phyloP scores from a whole-genome alignment of 2,113 vertebrate species.

The Pipra filicauda region DNA sequence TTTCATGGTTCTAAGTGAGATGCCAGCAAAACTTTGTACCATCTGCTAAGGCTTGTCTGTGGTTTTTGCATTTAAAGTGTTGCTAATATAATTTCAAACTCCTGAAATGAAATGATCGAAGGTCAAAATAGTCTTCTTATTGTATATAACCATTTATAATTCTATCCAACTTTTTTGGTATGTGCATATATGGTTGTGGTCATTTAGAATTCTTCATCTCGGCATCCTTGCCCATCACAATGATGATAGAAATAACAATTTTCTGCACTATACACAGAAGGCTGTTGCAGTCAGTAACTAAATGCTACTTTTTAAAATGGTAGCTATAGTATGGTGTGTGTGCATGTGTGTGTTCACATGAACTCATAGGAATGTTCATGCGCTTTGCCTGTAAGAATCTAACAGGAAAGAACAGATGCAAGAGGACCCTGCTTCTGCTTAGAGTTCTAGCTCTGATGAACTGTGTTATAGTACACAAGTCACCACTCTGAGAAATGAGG shows the following conservation, averaged over 20 bases:
- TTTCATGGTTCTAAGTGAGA: not conserved
- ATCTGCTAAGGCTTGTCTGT: not conserved
- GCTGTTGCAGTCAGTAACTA: not conserved
- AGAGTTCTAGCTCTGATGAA: not conserved
- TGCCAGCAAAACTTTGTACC: not conserved
- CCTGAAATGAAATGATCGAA: not conserved
- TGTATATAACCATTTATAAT: not conserved
- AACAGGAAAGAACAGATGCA: not conserved
- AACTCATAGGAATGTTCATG: not conserved
- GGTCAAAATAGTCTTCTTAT: not conserved
- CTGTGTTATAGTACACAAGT: not conserved
- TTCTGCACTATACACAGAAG: not conserved
- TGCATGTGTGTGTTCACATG: fast-evolving
- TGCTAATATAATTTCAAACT: not conserved
- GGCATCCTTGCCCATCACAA: not conserved
- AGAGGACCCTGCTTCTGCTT: not conserved
- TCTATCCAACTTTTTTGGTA: not conserved
- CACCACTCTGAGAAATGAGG: not conserved
- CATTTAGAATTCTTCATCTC: not conserved
- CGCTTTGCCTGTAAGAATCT: not conserved
- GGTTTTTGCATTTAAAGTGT: not conserved
- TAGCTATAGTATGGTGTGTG: not conserved
- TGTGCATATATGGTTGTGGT: too few relatives aligned
- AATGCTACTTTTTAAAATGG: not conserved
- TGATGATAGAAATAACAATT: not conserved